These are phyloP conservation scores for Synergus gifuensis DNA, from an alignment of 2,888 invertebrate species.

Conservation along the genomic window DNA sequence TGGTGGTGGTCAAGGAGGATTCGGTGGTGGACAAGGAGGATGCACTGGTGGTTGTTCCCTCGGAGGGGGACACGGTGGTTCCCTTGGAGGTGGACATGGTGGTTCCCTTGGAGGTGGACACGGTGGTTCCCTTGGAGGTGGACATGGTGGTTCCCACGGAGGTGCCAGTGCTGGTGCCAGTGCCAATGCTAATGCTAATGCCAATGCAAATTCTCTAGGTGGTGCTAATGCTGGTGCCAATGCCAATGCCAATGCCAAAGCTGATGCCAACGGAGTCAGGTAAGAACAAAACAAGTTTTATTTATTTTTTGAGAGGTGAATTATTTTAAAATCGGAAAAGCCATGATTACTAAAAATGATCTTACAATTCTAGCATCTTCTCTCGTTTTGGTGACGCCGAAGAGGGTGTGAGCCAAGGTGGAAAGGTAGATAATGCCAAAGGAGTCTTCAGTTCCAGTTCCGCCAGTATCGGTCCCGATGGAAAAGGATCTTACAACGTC, in stretches of 20 bases:
- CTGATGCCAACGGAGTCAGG: constrained; percentile 48
- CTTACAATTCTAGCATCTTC: constrained; percentile 61
- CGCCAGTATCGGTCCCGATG: constrained; percentile 76
- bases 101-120: background rate
- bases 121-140: background rate
- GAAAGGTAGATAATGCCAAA: constrained; percentile 76
- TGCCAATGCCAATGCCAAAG: constrained; percentile 50
- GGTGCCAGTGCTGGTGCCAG: background rate
- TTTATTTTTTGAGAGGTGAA: background rate
- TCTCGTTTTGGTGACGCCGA: constrained; percentile 76
- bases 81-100: constrained; percentile 19
- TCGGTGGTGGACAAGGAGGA: constrained; percentile 30
- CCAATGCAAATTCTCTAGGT: constrained; percentile 44
- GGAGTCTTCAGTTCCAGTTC: constrained; percentile 79
- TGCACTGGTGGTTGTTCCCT: constrained; percentile 7
- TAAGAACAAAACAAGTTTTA: constrained; percentile 42
- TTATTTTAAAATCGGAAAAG: background rate
- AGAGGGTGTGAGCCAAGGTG: constrained; percentile 71
- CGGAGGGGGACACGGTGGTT: constrained; percentile 32
- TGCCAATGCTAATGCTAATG: constrained; percentile 45
- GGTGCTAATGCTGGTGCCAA: constrained; percentile 44
- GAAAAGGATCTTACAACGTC: constrained; percentile 79
- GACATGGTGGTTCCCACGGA: background rate
- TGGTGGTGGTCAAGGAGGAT: constrained; percentile 29
- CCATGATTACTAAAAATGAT: background rate